These are phyloP conservation scores for Julus scanicus DNA, from an alignment of 2,888 invertebrate species.

Conservation along the genomic window DNA sequence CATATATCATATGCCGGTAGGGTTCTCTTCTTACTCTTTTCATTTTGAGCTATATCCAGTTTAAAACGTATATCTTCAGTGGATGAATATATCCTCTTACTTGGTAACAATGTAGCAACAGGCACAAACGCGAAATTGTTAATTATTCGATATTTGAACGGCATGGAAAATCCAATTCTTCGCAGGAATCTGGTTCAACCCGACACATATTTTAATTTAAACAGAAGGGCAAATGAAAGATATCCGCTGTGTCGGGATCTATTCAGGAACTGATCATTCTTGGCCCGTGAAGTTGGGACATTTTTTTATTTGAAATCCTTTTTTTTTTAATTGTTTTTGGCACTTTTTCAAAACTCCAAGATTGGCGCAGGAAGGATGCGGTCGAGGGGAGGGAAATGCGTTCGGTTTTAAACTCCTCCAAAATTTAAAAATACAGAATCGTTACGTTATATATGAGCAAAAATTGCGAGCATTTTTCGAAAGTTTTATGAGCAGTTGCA, in stretches of 20 bases:
- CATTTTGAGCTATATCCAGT: not conserved
- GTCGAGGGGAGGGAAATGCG: constrained; percentile 22
- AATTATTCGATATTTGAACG: not conserved
- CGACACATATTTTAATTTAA: not conserved
- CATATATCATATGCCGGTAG: not conserved
- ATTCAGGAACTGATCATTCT: constrained; percentile 17
- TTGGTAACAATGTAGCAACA: not conserved
- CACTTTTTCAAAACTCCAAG: not conserved
- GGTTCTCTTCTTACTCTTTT: not conserved
- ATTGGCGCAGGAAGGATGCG: constrained; percentile 27
- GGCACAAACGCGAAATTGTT: not conserved
- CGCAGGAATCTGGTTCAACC: not conserved
- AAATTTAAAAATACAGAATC: constrained; percentile 16
- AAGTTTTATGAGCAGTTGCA: not conserved
- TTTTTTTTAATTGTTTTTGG: constrained; percentile 2
- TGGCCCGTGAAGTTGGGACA: constrained; percentile 22
- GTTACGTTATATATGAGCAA: not conserved
- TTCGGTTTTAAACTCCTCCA: constrained; percentile 4
- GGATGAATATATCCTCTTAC: not conserved
- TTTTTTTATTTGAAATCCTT: not conserved
- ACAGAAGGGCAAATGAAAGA: constrained; percentile 12
- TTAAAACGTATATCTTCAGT: not conserved
- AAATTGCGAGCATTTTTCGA: not conserved
- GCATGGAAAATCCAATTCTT: not conserved
- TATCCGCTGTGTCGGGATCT: not conserved